Conservation (phyloP, 2,113 vertebrate genomes). For the Chaetura pelagica region DNA sequence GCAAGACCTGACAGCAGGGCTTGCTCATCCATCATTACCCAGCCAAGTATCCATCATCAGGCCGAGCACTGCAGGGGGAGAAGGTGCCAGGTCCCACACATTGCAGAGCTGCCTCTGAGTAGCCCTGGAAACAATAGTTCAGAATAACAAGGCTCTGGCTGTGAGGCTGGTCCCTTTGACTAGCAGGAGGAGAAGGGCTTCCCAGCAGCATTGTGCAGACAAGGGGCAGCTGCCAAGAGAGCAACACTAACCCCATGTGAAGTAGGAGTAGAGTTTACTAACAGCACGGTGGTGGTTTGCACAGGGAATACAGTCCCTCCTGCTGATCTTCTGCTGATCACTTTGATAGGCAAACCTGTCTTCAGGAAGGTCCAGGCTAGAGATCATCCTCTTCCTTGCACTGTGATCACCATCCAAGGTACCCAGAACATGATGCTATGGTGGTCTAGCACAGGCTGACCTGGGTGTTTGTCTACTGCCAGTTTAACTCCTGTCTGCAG, state of each 20-base stretch:
- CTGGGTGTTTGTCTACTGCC: background rate
- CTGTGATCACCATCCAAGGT: slow-evolving; percentile 87
- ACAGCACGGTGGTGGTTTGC: background rate
- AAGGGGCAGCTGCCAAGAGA: background rate
- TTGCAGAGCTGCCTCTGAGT: background rate
- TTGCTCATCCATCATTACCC: background rate
- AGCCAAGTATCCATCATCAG: background rate
- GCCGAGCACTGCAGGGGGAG: fast-evolving
- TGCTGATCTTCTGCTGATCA: slow-evolving; percentile 71
- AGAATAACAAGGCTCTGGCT: background rate
- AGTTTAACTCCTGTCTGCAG: background rate
- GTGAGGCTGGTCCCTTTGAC: fast-evolving
- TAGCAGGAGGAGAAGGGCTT: background rate
- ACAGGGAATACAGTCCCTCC: background rate
- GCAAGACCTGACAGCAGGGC: background rate
- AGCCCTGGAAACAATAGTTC: background rate
- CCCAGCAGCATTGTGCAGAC: background rate
- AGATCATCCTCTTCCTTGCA: slow-evolving; percentile 82
- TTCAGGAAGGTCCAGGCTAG: slow-evolving; percentile 89
- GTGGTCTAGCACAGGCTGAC: background rate
- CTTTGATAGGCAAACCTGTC: slow-evolving; percentile 83
- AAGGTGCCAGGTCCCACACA: fast-evolving
- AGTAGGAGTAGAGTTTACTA: slow-evolving; percentile 39
- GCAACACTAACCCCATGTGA: slow-evolving; percentile 16
- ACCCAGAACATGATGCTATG: background rate